Percentiles rank a stretch among this genome's conserved stretches.
Conservation (phyloP, 2,888 invertebrate genomes). For the Hermaeophaga mercurialis region DNA sequence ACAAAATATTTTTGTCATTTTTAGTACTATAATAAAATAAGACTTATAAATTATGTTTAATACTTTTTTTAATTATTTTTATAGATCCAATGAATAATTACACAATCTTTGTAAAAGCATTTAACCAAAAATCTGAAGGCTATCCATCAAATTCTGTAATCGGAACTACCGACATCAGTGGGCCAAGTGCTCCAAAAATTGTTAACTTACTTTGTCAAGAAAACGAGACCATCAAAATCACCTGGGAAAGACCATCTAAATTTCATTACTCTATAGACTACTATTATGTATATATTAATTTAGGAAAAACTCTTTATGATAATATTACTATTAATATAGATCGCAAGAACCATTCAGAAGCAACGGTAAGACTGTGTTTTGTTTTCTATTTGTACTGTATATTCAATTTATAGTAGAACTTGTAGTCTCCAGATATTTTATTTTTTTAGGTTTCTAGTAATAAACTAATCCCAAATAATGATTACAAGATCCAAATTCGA, state of each 20-base stretch:
- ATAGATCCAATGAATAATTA: slow-evolving; percentile 85
- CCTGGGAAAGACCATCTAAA: slow-evolving; percentile 81
- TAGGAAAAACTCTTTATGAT: slow-evolving; percentile 45
- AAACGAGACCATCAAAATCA: slow-evolving; percentile 80
- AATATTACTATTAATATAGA: slow-evolving; percentile 58
- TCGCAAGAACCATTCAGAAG: slow-evolving; percentile 72
- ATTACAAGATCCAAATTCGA: slow-evolving; percentile 73
- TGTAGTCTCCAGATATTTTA: slow-evolving; percentile 59
- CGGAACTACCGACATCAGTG: slow-evolving; percentile 81
- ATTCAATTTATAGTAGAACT: too few species aligned
- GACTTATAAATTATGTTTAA: too few species aligned
- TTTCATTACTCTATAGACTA: slow-evolving; percentile 82
- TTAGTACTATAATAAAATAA: too few species aligned
- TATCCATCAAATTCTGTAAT: slow-evolving; percentile 75
- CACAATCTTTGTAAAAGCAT: slow-evolving; percentile 86
- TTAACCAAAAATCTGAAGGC: slow-evolving; percentile 74
- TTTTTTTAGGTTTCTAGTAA: slow-evolving; percentile 56
- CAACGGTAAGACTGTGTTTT: slow-evolving; percentile 64
- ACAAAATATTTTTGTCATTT: too few species aligned
- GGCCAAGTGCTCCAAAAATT: slow-evolving; percentile 83
- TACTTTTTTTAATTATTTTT: slow-evolving; percentile 46
- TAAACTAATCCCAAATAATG: slow-evolving; percentile 71
- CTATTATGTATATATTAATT: slow-evolving; percentile 59
- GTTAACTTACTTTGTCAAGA: slow-evolving; percentile 83
- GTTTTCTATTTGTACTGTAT: too few species aligned